Conservation (phyloP, 2,797 vertebrate species). For the Ctenopoma kingsleyae region DNA sequence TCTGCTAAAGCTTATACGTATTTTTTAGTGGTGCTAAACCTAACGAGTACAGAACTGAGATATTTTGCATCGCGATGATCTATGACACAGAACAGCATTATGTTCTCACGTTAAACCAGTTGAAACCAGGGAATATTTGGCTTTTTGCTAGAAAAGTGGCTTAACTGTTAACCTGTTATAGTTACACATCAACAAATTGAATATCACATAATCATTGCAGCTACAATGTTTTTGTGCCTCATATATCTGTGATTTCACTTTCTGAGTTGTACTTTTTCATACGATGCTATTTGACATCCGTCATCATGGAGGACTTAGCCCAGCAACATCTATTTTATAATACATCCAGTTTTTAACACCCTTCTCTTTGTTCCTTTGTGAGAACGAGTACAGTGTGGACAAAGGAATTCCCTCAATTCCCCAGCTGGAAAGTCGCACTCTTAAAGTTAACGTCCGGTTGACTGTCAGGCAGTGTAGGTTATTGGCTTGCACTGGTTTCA, state of each 20-base stretch:
- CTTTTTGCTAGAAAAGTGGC: neutral
- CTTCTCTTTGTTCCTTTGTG: neutral
- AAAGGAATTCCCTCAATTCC: constrained; percentile 12
- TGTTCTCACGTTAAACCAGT: neutral
- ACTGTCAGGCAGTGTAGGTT: constrained; percentile 21
- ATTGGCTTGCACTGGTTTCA: constrained; percentile 33
- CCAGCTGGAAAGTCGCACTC: neutral
- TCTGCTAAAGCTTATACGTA: neutral
- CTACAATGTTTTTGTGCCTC: constrained; percentile 1
- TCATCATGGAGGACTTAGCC: constrained; percentile 11
- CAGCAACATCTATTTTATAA: neutral
- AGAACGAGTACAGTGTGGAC: neutral
- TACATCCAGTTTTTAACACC: neutral
- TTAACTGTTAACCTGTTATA: neutral
- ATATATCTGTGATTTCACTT: constrained; percentile 11
- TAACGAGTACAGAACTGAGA: neutral
- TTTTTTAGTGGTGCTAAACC: neutral
- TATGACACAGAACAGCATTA: neutral
- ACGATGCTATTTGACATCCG: constrained; percentile 2
- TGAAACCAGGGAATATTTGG: neutral
- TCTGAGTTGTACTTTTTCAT: constrained; percentile 26
- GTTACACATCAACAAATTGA: neutral
- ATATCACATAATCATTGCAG: neutral
- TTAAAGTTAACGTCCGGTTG: constrained; percentile 40
- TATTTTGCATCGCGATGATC: neutral